phyloP scores from a whole-genome alignment of 2,888 invertebrate genomes.

The Dinocampus coccinellae region DNA sequence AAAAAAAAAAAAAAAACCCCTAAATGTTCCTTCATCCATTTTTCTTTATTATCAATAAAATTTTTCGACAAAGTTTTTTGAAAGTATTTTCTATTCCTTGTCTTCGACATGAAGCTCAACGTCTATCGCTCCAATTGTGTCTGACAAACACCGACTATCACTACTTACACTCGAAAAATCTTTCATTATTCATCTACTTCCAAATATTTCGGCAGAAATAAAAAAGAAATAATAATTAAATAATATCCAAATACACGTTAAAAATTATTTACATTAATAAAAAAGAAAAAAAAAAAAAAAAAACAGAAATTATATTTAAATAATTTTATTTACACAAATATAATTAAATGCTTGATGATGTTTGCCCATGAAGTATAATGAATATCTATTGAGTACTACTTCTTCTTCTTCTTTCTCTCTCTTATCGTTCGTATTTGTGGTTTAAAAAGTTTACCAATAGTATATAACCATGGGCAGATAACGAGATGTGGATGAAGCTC shows the following conservation, averaged over 20 bases:
- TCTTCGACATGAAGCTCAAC: background rate
- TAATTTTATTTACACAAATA: background rate
- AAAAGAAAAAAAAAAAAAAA: no score
- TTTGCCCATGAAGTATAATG: no score
- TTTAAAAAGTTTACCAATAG: constrained; percentile 53
- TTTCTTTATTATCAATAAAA: background rate
- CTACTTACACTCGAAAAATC: no score
- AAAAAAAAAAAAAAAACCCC: constrained; percentile 18
- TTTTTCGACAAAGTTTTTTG: background rate
- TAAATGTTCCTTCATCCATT: constrained; percentile 21
- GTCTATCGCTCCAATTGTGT: background rate
- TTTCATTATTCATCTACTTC: no score
- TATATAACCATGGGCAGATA: constrained; percentile 50
- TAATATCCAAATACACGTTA: no score
- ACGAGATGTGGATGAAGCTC: constrained; percentile 58
- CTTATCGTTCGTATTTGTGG: constrained; percentile 28
- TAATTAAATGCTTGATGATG: no score
- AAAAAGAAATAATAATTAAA: no score
- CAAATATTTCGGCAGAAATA: no score
- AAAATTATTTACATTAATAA: no score
- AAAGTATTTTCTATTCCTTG: background rate
- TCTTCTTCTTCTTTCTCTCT: background rate
- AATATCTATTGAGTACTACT: background rate
- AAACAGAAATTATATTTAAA: no score
- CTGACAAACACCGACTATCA: no score